Evolutionary conservation across 2,797 vertebrate genomes (phyloP), one percentile per base, ranked within the genome.

Genomic region (Lepilemur septentrionalis): DNA sequence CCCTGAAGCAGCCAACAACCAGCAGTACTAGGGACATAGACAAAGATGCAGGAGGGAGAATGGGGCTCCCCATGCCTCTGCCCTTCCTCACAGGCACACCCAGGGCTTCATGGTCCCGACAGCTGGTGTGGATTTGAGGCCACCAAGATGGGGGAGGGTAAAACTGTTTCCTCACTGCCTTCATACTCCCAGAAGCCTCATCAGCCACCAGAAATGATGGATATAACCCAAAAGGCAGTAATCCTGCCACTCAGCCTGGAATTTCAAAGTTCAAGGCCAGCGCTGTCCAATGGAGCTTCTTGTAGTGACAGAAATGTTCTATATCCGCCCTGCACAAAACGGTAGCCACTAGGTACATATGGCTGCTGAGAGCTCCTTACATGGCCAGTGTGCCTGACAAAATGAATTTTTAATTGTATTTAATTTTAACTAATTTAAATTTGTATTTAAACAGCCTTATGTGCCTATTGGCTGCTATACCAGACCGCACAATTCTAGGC

Each of bases 61-160:
- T 0, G 12, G 43, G 48, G 28, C 9, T 67, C 48, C 43, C 41
- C 0, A 3, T 25, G 23, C 2, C 20, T 9, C n/a, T 1, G 0
- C 43, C 18, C 3, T 50, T 41, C 72, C 61, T 72, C n/a, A 4
- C 8, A 25, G 32, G 48, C 22, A 46, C 35, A 55, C n/a, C 52
- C n/a, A 46, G 57, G 9, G 17, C 13, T 20, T n/a, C 1, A 4
- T 6, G 50, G 18, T 67, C 80, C 70, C n/a, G 41, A 41, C 15
- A 25, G 76, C 52, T 41, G 28, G 3, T 41, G 9, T 22, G 38
- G 32, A 57, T 50, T 55, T 48, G 28, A 63, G 9, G 23, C 17
- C 35, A 32, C 14, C 13, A 48, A 57, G 50, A 75, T 12, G 3
- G 28, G 59, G 30, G 2, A 59, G 28, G 43, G 2, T 0, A 67